Conservation (phyloP, 1,140 invertebrate species). For the Maconellicoccus hirsutus region DNA sequence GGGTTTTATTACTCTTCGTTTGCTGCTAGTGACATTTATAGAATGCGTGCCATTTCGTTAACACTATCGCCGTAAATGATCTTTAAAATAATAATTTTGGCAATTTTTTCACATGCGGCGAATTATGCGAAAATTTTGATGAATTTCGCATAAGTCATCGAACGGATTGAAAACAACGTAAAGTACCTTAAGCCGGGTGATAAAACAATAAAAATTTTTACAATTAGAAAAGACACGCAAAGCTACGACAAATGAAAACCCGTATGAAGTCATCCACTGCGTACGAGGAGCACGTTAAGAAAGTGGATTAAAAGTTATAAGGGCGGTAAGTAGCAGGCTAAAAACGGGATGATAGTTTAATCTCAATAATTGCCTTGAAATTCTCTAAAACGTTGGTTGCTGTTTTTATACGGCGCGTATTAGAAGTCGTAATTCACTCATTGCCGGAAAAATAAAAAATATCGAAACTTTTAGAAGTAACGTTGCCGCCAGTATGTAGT, state of each 20-base stretch:
- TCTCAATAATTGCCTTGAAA: constrained; percentile 9
- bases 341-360: background rate
- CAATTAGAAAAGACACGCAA: background rate
- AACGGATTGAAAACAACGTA: too few species aligned
- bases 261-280: background rate
- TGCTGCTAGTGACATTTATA: constrained; percentile 16
- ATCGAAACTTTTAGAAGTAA: constrained; percentile 5
- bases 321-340: background rate
- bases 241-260: background rate
- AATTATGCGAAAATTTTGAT: too few species aligned
- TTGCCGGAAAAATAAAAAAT: constrained; percentile 9
- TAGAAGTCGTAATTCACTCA: constrained; percentile 4
- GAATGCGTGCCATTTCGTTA: constrained; percentile 21
- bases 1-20: constrained; percentile 20
- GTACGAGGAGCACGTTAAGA: background rate
- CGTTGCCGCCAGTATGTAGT: background rate
- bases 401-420: constrained; percentile 1
- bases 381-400: background rate
- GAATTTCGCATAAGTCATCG: too few species aligned
- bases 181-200: too few species aligned
- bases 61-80: background rate
- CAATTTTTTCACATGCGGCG: background rate
- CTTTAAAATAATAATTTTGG: background rate
- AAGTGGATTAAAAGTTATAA: constrained; percentile 5
- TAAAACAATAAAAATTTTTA: background rate